These are phyloP conservation scores for Lamprologus sp. DNA, from an alignment of 2,113 vertebrate genomes.

Conservation along the genomic window DNA sequence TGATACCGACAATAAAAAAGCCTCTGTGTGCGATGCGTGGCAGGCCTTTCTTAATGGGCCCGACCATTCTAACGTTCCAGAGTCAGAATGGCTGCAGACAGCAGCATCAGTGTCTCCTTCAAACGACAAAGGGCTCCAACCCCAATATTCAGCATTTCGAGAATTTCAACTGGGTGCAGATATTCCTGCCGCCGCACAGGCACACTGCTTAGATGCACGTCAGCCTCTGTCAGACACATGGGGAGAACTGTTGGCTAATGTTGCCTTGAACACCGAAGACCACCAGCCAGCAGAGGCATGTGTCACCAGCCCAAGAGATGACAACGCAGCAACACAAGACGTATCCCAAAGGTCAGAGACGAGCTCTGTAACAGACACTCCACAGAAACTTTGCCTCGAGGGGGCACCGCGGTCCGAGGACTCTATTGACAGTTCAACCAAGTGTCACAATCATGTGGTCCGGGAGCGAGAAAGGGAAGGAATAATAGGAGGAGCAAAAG, in stretches of 20 bases:
- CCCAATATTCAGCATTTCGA: not conserved
- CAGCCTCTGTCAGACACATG: conserved; percentile 25
- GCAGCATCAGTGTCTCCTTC: conserved; percentile 41
- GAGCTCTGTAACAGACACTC: conserved; percentile 23
- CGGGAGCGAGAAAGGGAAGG: not conserved
- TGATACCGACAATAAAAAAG: not conserved
- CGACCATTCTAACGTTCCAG: conserved; percentile 10
- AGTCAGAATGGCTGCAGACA: conserved; percentile 63
- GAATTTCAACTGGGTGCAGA: conserved; percentile 4
- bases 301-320: conserved; percentile 32
- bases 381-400: conserved; percentile 20
- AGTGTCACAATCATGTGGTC: conserved; percentile 10
- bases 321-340: conserved; percentile 9
- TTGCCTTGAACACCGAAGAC: conserved; percentile 1
- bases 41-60: conserved; percentile 51
- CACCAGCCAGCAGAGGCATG: conserved; percentile 14
- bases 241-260: not conserved
- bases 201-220: not conserved
- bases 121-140: conserved; percentile 6
- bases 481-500: conserved; percentile 22
- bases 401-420: conserved; percentile 5
- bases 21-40: conserved; percentile 46
- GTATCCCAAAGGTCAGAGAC: conserved; percentile 42
- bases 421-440: conserved; percentile 19
- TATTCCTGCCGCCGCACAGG: not conserved